A percentile compares a stretch with the other conserved stretches of the same genome.
Evolutionary conservation across 1,140 invertebrate species (phyloP).

Genomic region (Akabosia matsudoensis): DNA sequence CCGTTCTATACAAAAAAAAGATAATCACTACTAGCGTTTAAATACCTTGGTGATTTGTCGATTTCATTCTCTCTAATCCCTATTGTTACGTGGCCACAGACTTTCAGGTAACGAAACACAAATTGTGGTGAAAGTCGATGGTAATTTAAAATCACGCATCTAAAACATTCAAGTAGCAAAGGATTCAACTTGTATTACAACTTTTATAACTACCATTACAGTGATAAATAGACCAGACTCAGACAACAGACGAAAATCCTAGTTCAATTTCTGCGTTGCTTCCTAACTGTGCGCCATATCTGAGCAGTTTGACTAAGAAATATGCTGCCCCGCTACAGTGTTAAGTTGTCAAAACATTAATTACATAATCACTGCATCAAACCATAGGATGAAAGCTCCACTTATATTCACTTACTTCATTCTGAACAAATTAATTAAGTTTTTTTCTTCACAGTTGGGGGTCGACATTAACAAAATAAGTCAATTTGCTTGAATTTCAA

Average conservation of each 20-base stretch:
- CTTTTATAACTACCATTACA: too few relatives aligned
- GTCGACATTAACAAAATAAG: conserved; percentile 16
- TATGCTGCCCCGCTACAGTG: not conserved
- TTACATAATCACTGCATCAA: not conserved
- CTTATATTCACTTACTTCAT: not conserved
- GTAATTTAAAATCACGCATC: too few relatives aligned
- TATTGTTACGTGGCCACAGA: too few relatives aligned
- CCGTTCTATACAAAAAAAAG: too few relatives aligned
- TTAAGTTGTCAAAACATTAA: conserved; percentile 13
- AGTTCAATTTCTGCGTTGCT: conserved; percentile 12
- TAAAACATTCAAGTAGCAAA: too few relatives aligned
- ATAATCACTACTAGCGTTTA: too few relatives aligned
- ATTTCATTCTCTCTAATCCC: too few relatives aligned
- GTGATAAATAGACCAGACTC: too few relatives aligned
- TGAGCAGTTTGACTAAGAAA: conserved; percentile 3
- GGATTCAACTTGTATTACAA: too few relatives aligned
- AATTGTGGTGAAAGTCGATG: too few relatives aligned
- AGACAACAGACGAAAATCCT: not conserved
- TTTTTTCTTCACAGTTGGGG: not conserved
- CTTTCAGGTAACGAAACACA: too few relatives aligned
- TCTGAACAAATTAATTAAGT: conserved; percentile 19
- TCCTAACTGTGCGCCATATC: not conserved
- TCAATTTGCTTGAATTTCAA: not conserved
- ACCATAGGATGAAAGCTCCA: not conserved
- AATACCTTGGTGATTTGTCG: too few relatives aligned